phyloP scores from a whole-genome alignment of 1,140 invertebrate genomes.

The Paraescarpia echinospica region DNA sequence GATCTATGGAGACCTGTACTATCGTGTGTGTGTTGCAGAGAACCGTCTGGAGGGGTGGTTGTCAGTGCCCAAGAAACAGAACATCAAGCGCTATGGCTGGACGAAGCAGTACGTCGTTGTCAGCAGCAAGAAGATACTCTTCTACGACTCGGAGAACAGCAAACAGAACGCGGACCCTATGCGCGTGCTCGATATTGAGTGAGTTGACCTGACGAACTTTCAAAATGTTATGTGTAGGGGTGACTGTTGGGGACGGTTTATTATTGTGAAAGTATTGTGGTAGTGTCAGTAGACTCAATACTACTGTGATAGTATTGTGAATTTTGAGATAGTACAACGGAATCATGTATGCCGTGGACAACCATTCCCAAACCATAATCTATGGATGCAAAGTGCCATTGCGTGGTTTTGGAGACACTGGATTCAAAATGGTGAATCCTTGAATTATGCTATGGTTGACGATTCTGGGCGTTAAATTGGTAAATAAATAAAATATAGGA shows the following conservation, averaged over 20 bases:
- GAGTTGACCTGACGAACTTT: conserved; percentile 44
- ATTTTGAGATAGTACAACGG: too few species aligned
- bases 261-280: neutral
- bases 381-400: too few species aligned
- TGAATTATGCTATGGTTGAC: too few species aligned
- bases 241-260: neutral
- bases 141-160: conserved; percentile 93
- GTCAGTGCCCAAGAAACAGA: conserved; percentile 91
- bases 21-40: conserved; percentile 56
- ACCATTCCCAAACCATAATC: too few species aligned
- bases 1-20: neutral
- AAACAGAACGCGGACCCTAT: conserved; percentile 93
- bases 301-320: neutral
- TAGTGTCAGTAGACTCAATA: neutral
- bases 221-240: neutral
- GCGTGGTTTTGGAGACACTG: too few species aligned
- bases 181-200: conserved; percentile 93
- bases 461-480: too few species aligned
- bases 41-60: conserved; percentile 92
- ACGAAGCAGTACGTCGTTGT: conserved; percentile 96
- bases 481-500: too few species aligned
- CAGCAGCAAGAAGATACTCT: conserved; percentile 94
- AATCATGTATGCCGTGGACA: too few species aligned
- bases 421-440: too few species aligned
- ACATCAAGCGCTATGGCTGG: conserved; percentile 93